Base-by-base conservation (phyloP, 2,113 vertebrate species). In the Melozone crissalis region DNA sequence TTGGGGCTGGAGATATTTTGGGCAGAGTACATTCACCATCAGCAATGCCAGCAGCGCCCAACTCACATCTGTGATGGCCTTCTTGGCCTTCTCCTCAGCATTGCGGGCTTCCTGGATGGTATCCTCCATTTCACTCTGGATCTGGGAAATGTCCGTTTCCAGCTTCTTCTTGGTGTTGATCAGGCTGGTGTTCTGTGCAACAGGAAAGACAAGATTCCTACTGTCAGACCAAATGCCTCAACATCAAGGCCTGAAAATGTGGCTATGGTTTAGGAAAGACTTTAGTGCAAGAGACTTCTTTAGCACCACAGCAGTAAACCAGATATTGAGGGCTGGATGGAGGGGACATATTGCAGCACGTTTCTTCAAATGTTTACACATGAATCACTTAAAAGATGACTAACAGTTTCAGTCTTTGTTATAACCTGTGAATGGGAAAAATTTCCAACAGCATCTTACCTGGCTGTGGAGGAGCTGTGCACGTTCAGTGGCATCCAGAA, bases 101-200 rank as follows among this genome's bases (percentile, higher is more conserved):
- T 99, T 84, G 92, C 98, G 98, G 39, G 98, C 97, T 93, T 99
- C 99, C 96, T 96, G 95, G 65, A 96, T 28, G 0, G 72, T 87
- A 1, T 95, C 99, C 3, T 99, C 99, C 55, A 99, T 98, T 95
- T 99, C 99, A 94, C 97, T 35, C 93, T 99, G 99, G 80, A 99
- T 95, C 33, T 99, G 99, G 13, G 97, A 5, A 28, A 99, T 97
- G 66, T 98, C 98, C 19, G 92, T 94, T 81, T 96, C 95, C 59
- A 92, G 75, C 61, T 94, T 94, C 63, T 95, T 95, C 89, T 95
- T 82, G 62, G 77, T 94, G 30, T 87, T 88, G 22, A 71, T 88
- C 35, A 99, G 96, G 62, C 97, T 98, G n/a, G 98, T 98, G 79
- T 98, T 98, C 98, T 98, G 65, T 51, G 54, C 30, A 55, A 31